Percentiles rank a stretch among this genome's conserved stretches.
These are phyloP conservation scores for Ailuropoda melanoleuca DNA, from an alignment of 2,113 vertebrate genomes.

Conservation along the genomic window DNA sequence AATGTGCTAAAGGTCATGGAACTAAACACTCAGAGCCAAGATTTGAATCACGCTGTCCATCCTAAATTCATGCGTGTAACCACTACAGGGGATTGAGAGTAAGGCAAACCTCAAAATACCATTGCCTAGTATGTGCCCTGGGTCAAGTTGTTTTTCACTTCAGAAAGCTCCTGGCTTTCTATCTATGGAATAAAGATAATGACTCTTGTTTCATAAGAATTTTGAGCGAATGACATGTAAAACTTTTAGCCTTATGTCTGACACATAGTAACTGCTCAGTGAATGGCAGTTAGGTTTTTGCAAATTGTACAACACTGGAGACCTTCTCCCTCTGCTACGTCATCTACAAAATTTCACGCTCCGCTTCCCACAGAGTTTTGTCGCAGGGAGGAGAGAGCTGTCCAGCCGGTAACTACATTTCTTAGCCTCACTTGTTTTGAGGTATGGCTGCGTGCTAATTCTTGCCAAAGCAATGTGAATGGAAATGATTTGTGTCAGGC, in stretches of 20 bases:
- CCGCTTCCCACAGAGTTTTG: neutral
- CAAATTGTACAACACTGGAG: neutral
- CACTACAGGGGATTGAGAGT: too few species aligned
- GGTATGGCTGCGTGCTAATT: neutral
- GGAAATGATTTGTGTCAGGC: neutral
- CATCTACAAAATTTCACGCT: neutral
- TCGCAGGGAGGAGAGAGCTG: neutral
- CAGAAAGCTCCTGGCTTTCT: neutral
- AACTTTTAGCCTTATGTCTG: neutral
- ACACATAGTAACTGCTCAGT: neutral
- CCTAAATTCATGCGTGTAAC: neutral
- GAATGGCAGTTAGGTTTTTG: neutral
- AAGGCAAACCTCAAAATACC: neutral
- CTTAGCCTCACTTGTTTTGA: neutral
- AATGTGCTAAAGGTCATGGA: neutral
- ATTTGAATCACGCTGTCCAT: neutral
- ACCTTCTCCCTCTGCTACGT: neutral
- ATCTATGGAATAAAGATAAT: neutral
- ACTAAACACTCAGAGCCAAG: neutral
- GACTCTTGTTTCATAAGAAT: neutral
- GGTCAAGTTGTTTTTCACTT: neutral
- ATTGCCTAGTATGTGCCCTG: neutral
- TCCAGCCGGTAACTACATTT: neutral
- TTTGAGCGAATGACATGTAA: neutral
- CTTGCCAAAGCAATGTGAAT: neutral